These are phyloP conservation scores for Notothenia rossii DNA, from an alignment of 2,113 vertebrate species.

Conservation along the genomic window DNA sequence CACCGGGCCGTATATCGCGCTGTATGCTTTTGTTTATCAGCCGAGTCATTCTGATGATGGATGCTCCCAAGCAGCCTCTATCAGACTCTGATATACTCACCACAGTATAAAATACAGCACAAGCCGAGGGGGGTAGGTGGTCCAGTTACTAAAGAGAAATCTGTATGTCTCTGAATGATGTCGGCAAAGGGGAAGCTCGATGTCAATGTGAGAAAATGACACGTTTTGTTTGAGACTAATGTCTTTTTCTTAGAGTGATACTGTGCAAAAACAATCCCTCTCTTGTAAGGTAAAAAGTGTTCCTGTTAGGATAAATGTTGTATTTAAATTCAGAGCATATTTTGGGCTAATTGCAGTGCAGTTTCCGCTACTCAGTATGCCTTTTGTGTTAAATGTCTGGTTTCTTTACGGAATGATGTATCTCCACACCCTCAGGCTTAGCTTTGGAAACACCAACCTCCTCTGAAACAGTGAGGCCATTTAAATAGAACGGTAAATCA, in stretches of 20 bases:
- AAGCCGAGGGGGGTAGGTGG: constrained; percentile 14
- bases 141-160: constrained; percentile 28
- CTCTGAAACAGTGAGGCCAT: constrained; percentile 53
- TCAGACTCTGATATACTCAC: constrained; percentile 54
- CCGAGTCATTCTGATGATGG: constrained; percentile 47
- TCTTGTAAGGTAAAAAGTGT: background rate
- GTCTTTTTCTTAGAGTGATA: constrained; percentile 3
- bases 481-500: constrained; percentile 77
- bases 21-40: constrained; percentile 44
- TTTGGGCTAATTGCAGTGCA: constrained; percentile 6
- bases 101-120: constrained; percentile 46
- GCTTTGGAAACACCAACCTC: constrained; percentile 53
- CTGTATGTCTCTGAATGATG: constrained; percentile 30
- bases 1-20: constrained; percentile 1
- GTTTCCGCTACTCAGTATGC: constrained; percentile 4
- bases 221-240: constrained; percentile 18
- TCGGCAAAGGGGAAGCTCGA: constrained; percentile 14
- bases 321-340: constrained; percentile 8
- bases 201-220: constrained; percentile 29
- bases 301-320: background rate
- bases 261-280: background rate
- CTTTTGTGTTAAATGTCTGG: constrained; percentile 45
- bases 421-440: constrained; percentile 49
- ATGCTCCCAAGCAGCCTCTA: constrained; percentile 48
- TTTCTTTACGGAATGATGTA: constrained; percentile 59